Conservation (phyloP, 2,113 vertebrate species). For the Syngnathus typhle region DNA sequence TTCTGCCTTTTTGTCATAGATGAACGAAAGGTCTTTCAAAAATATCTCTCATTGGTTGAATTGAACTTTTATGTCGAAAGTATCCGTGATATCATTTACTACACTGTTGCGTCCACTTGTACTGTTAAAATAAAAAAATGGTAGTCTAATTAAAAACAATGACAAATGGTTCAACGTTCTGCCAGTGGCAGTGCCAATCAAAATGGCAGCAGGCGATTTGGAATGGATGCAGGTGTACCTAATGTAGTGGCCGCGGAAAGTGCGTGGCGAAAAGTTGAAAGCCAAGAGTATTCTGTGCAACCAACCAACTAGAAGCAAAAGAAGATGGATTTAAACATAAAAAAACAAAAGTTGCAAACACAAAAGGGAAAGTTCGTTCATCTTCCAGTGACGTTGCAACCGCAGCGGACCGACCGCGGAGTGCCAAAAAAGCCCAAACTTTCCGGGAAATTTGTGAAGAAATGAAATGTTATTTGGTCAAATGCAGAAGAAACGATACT, state of each 20-base stretch:
- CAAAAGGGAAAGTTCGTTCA: neutral
- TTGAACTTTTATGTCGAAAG: too few relatives aligned
- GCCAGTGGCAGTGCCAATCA: neutral
- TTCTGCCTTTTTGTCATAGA: too few relatives aligned
- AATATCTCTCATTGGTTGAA: too few relatives aligned
- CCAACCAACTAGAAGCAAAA: neutral
- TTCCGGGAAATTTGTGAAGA: neutral
- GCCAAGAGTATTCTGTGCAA: neutral
- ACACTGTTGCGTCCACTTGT: too few relatives aligned
- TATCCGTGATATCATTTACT: too few relatives aligned
- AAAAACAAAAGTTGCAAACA: neutral
- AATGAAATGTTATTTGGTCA: neutral
- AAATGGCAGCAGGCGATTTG: neutral
- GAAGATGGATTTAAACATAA: too few relatives aligned
- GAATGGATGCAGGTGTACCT: neutral
- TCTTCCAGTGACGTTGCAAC: neutral
- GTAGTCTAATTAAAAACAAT: too few relatives aligned
- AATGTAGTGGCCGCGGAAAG: neutral
- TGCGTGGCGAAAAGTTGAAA: neutral
- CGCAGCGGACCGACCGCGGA: neutral
- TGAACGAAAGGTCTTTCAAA: too few relatives aligned
- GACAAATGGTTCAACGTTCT: neutral
- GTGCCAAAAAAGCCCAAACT: conserved; percentile 15
- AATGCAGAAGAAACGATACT: neutral
- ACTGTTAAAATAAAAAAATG: too few relatives aligned